phyloP scores from a whole-genome alignment of 1,140 invertebrate species.

The Eupeodes corollae region DNA sequence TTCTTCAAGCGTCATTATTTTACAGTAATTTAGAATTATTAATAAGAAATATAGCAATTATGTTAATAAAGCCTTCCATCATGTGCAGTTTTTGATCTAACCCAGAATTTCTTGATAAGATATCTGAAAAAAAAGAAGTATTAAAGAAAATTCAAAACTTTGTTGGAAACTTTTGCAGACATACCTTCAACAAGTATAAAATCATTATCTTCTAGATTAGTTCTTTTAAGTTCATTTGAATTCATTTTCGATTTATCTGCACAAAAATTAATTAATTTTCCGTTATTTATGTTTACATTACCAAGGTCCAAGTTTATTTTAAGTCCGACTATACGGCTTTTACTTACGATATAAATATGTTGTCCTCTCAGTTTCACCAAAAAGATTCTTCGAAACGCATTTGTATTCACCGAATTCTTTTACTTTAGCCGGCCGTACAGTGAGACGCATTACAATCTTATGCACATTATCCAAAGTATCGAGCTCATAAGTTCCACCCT shows the following conservation, averaged over 20 bases:
- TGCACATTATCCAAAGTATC: constrained; percentile 43
- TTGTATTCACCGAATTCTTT: constrained; percentile 49
- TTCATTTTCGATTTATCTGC: constrained; percentile 32
- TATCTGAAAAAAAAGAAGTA: no score
- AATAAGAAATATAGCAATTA: no score
- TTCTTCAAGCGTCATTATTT: no score
- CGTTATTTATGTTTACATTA: neutral
- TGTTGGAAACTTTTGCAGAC: neutral
- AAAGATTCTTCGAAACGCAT: constrained; percentile 47
- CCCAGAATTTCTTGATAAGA: no score
- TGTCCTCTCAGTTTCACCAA: constrained; percentile 46
- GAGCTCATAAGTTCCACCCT: constrained; percentile 46
- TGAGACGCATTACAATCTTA: constrained; percentile 47
- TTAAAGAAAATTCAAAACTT: no score
- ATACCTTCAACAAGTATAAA: constrained; percentile 32
- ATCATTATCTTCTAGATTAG: constrained; percentile 24
- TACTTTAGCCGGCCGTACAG: constrained; percentile 41
- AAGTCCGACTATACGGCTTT: neutral
- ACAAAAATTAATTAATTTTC: neutral
- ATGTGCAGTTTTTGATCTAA: no score
- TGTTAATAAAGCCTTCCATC: no score
- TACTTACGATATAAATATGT: constrained; percentile 45
- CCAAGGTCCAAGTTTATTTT: no score
- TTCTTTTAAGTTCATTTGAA: constrained; percentile 23
- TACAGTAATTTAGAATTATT: no score